Base-by-base conservation (phyloP, 1,140 invertebrate genomes). In the Saccostrea glomerata region DNA sequence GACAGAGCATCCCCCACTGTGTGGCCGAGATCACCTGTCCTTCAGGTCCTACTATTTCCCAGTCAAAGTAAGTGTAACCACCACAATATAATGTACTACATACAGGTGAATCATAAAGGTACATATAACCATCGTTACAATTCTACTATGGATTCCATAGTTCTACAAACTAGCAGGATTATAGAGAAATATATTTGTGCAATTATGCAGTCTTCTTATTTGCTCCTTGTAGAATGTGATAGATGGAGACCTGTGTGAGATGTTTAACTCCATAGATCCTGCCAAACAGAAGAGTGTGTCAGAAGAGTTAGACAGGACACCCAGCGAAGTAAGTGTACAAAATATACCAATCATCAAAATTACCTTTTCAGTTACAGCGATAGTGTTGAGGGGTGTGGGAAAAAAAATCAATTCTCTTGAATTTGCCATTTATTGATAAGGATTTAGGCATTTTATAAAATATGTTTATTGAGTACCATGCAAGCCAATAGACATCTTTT, bases 161-260 rank as follows among this genome's bases (percentile, higher is more conserved):
- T 47, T 47, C 1, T 47, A 47, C 47, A 47, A 47, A 47, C 47
- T 47, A 47, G 47, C 47, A 47, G 47, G 5, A 5, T 47, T 47
- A 47, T 47, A 5, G 47, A 47, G 6, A 47, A 36, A 36, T 36
- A 1, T 36, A 36, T 1, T 9, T 47, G 47, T 47, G 47, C 9
- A 47, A 6, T 47, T 47, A 3, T 47, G 30, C 30, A 36, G 0
- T 36, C 30, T 47, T 47, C 20, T 84, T 25, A 4, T 47, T 63
- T 88, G 82, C 73, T 84, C 89, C 83, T 93, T 95, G 12, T 91
- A 98, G 97, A 99, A 98, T 96, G 98, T 99, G 0, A 98, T 99
- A 90, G 99, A 99, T 95, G 99, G 99, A 7, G 99, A 99, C 95
- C 95, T 99, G 5, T 99, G 99, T 95, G 99, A 99, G 95, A 98